A percentile compares a stretch with the other conserved stretches of the same genome.
These are phyloP conservation scores for Montifringilla adamsi DNA, from an alignment of 2,113 vertebrate species.

Conservation along the genomic window DNA sequence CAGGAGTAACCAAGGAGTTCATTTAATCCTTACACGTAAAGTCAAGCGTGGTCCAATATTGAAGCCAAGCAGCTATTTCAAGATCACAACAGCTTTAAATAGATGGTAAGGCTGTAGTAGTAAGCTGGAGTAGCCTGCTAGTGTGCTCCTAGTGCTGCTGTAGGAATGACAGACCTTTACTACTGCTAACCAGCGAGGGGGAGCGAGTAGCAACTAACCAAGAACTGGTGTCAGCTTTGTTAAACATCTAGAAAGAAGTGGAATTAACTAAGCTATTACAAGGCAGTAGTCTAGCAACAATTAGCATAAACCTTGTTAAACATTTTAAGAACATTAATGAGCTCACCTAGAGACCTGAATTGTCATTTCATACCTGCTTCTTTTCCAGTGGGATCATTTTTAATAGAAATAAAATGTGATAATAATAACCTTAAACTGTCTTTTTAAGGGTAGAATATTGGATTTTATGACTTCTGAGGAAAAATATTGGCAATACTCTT, in stretches of 20 bases:
- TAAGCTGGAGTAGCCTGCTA: not conserved
- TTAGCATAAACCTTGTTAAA: conserved; percentile 64
- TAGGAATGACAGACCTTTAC: not conserved
- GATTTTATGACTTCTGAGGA: conserved; percentile 44
- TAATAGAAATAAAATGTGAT: conserved; percentile 54
- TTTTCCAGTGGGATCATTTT: conserved; percentile 58
- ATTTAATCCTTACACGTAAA: not conserved
- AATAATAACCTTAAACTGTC: conserved; percentile 43
- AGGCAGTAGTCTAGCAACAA: conserved; percentile 44
- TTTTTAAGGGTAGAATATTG: conserved; percentile 69
- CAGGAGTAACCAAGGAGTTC: not conserved
- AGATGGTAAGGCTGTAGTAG: not conserved
- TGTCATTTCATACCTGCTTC: conserved; percentile 62
- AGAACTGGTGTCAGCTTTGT: conserved; percentile 21
- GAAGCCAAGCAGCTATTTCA: conserved; percentile 23
- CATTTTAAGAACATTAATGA: conserved; percentile 55
- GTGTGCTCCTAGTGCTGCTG: not conserved
- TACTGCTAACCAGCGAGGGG: not conserved
- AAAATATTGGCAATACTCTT: conserved; percentile 43
- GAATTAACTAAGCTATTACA: conserved; percentile 40
- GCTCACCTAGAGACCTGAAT: conserved; percentile 58
- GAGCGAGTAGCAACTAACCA: not conserved
- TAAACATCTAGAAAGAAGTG: conserved; percentile 14
- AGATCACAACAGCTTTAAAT: conserved; percentile 28
- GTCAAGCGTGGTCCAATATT: not conserved